Evolutionary conservation across 2,113 vertebrate species (phyloP), one percentile per base, ranked within the genome.

Genomic region (Apus apus): DNA sequence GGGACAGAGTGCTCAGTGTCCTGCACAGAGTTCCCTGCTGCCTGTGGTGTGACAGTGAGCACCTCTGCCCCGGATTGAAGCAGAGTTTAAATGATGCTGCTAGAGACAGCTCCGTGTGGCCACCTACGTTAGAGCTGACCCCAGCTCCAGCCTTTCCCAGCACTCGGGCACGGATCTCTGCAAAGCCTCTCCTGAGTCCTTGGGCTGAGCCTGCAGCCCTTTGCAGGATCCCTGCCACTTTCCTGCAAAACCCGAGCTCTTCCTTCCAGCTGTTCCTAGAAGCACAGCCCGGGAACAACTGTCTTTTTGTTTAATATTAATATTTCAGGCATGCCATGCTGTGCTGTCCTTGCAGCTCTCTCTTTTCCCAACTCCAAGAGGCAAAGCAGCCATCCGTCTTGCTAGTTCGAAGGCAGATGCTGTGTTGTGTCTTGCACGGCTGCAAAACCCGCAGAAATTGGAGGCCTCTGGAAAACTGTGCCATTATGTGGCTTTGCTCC

Each of bases 1-100:
- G 11, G 0, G 3, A 2, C 50, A 0, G 17, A n/a, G 43, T 1
- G 5, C 56, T 29, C 3, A 0, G 26, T 18, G 19, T 48, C 27
- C 27, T 34, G 23, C 23, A 9, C 64, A 25, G 30, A n/a, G 36
- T 58, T 73, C 54, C 38, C 26, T 57, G 36, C 54, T 71, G 30
- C 50, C 60, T 3, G 0, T 8, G 15, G 27, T 5, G 65, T 16
- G 66, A 29, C 0, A 5, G 13, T 18, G n/a, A 67, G 4, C n/a
- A 10, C 22, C 73, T 61, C 51, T 66, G 71, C 32, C 53, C 62
- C 8, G 60, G 21, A 4, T 43, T 30, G 54, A 14, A 40, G 27
- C 3, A 30, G 65, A 21, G 30, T 61, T 87, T 15, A 19, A 66
- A 36, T 2, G 16, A 29, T 32, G 70, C 66, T n/a, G 20, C 19